Percentiles rank a stretch among this genome's conserved stretches.
phyloP scores from a whole-genome alignment of 2,797 vertebrate species.

The Mus spretus region DNA sequence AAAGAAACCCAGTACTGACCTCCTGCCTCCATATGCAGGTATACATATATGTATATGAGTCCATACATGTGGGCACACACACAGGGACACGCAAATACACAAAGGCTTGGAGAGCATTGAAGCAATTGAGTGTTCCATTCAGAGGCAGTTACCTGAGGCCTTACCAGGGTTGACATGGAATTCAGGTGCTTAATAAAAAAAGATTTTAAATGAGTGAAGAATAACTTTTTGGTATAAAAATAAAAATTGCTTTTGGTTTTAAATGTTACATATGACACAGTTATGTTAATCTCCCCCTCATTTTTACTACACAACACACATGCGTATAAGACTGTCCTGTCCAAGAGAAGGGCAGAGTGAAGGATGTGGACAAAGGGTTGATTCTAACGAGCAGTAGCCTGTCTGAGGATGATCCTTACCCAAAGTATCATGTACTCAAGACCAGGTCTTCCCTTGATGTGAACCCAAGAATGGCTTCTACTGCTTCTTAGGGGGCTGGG shows the following conservation, averaged over 20 bases:
- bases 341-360: background rate
- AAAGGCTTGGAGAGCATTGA: conserved; percentile 11
- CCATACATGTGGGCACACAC: background rate
- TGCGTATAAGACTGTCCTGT: background rate
- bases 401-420: background rate
- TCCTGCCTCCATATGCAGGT: too few relatives aligned
- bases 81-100: background rate
- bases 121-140: background rate
- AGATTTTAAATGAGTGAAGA: conserved; percentile 41
- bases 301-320: background rate
- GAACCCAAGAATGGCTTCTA: background rate
- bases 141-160: background rate
- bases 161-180: background rate
- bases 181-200: background rate
- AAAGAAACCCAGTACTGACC: background rate
- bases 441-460: background rate
- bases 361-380: background rate
- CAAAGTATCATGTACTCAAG: background rate
- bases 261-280: background rate
- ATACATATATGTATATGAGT: background rate
- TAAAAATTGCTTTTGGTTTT: conserved; percentile 22
- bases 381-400: background rate
- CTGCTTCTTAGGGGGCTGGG: too few relatives aligned
- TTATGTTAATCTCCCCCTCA: background rate
- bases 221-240: conserved; percentile 8